Base-by-base conservation (phyloP, 2,888 invertebrate species). In the Plebejus argus region DNA sequence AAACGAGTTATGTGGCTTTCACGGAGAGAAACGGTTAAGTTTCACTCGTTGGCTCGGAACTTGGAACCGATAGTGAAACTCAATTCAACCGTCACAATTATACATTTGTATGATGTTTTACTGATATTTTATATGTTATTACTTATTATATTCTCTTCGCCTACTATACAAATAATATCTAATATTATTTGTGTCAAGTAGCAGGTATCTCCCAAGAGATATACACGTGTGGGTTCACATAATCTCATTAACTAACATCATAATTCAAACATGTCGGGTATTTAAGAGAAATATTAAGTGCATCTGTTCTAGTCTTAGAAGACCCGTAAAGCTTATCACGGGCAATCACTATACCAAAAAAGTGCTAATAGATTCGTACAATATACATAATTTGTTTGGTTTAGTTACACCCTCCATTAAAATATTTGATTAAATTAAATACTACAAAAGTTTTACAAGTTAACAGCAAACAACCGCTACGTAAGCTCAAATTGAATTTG, bases 1-100 rank as follows among this genome's bases (percentile, higher is more conserved):
- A 84, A 84, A 90, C 90, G 87, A 85, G 91, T 91, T 85, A 84
- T 81, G 87, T 89, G 83, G 89, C 92, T 93, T 92, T 92, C 92
- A 83, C 90, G 82, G 82, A 80, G 82, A 89, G 91, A 92, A 92
- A 91, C 86, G 86, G 83, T 85, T 84, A 83, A 88, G 90, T 92
- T 92, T 92, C 92, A 88, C 93, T 88, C 81, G 84, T 82, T 82
- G 82, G 83, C 79, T 66, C 15, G 66, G 66, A 66, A 66, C 66
- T 66, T 66, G 66, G 66, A 33, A 66, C 66, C 81, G 83, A 82
- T 82, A 88, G 90, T 88, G 90, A 91, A 91, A 91, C 86, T 84
- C 77, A 78, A 77, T 78, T 56, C 78, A 45, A 79, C 70, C 61
- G 45, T 23, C 77, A 58, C 77, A 58, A 72, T 72, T 77, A 56